Evolutionary conservation across 2,888 invertebrate species (phyloP), one percentile per base, ranked within the genome.

Genomic region (Melanostoma scalare): DNA sequence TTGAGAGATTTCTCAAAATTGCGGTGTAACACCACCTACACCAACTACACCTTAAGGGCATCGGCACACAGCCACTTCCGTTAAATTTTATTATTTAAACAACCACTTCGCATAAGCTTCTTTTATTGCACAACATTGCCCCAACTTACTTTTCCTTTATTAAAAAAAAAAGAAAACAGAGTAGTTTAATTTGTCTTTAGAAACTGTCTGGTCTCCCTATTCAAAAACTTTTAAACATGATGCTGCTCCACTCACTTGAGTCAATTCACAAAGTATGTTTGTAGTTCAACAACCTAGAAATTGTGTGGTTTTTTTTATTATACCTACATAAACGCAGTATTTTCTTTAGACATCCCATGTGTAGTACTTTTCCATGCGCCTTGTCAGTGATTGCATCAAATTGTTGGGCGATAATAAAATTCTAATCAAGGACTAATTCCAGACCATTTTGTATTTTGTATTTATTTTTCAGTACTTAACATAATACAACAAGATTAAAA

Each of bases 271-370:
- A 69, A 53, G 61, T 50, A 10, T 44, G 74, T 61, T 71, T 63
- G 61, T 63, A 63, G 80, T 80, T 80, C 74, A 80, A 80, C 80
- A 75, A 58, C 71, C 75, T 52, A 80, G 42, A 65, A 58, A 53
- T 80, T 72, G 60, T 72, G 58, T 58, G 50, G 48, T 40, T 20
- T 55, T 31, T 67, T 53, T 67, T 42, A 10, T 33, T 38, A 8
- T 35, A 38, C 36, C 50, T 63, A 38, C 38, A 48, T 58, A 35
- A 56, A 56, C 63, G 75, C 80, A 65, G 58, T 78, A 65, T 77
- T 77, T 63, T 38, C 20, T 20, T 20, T 20, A 20, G 20, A 20
- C 42, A 56, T 77, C 60, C 46, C 40, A 48, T 63, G 68, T 36
- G 65, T n/a, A 40, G 36, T 60, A 68, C 68, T 58, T 75, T 80